Percentiles rank a stretch among this genome's conserved stretches.
These are phyloP conservation scores for Lucinisca nassula DNA, from an alignment of 2,888 invertebrate species.

Conservation along the genomic window DNA sequence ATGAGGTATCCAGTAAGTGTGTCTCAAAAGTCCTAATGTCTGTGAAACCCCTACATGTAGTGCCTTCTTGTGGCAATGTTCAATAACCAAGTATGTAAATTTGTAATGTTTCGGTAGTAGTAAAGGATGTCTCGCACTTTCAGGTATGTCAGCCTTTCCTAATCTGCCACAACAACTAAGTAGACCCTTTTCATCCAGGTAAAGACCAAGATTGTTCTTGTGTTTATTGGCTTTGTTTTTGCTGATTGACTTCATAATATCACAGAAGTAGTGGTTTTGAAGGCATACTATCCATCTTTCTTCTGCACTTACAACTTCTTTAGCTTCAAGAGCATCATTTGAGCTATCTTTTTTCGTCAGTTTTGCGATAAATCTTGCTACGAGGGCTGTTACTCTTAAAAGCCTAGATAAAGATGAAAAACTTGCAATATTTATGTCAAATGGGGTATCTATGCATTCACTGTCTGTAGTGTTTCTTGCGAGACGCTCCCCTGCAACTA, in stretches of 20 bases:
- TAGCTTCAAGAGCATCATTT: not conserved
- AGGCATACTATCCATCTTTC: no score
- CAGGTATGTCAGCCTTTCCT: not conserved
- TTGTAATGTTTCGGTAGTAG: not conserved
- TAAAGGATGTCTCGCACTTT: constrained; percentile 3
- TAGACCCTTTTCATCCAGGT: no score
- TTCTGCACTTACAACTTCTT: no score
- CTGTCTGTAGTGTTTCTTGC: not conserved
- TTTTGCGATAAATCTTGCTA: not conserved
- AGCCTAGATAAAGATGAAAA: not conserved
- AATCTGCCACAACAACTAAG: no score
- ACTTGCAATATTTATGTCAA: not conserved
- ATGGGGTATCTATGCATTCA: not conserved
- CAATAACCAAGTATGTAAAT: constrained; percentile 19
- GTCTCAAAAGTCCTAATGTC: not conserved
- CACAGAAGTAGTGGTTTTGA: no score
- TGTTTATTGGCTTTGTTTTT: no score
- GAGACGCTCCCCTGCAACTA: not conserved
- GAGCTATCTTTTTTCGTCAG: not conserved
- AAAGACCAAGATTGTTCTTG: no score
- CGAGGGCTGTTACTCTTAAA: not conserved
- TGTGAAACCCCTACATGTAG: constrained; percentile 17
- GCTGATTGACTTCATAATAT: no score
- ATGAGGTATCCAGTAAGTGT: constrained; percentile 21
- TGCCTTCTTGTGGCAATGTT: not conserved